These are phyloP conservation scores for Abrostola tripartita DNA, from an alignment of 2,888 invertebrate genomes.

Conservation along the genomic window DNA sequence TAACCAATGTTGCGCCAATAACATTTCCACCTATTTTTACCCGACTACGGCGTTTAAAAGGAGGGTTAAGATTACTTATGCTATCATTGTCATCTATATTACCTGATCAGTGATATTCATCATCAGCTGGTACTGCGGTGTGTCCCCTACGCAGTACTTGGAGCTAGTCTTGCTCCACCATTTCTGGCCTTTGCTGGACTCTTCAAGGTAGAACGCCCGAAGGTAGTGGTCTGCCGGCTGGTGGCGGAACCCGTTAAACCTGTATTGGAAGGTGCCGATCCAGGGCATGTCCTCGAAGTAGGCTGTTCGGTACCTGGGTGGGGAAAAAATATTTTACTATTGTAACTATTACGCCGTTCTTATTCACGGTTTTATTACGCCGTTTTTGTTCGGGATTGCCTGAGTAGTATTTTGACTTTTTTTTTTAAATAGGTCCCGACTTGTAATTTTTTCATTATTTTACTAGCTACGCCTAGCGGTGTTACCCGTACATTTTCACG, in stretches of 20 bases:
- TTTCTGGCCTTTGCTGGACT: slow-evolving; percentile 62
- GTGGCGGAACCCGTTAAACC: slow-evolving; percentile 94
- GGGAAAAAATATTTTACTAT: background rate
- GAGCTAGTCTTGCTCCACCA: slow-evolving; percentile 72
- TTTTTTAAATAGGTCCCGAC: too few species aligned
- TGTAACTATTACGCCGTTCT: too few species aligned
- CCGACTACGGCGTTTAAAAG: too few species aligned
- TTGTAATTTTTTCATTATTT: too few species aligned
- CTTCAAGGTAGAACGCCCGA: slow-evolving; percentile 93
- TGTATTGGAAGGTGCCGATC: slow-evolving; percentile 96
- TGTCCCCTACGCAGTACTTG: slow-evolving; percentile 89
- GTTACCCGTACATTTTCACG: too few species aligned
- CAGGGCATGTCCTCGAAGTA: slow-evolving; percentile 96
- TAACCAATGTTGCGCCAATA: too few species aligned
- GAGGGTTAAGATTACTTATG: too few species aligned
- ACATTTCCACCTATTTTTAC: too few species aligned
- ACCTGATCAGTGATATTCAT: slow-evolving; percentile 83
- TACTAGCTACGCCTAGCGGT: too few species aligned
- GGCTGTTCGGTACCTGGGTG: slow-evolving; percentile 90
- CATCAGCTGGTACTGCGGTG: slow-evolving; percentile 91
- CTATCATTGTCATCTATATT: background rate
- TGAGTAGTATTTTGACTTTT: too few species aligned
- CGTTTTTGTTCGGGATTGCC: too few species aligned
- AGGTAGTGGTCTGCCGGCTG: slow-evolving; percentile 97
- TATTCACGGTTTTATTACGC: too few species aligned